Conservation (phyloP, 2,113 vertebrate species). For the Excalfactoria chinensis region DNA sequence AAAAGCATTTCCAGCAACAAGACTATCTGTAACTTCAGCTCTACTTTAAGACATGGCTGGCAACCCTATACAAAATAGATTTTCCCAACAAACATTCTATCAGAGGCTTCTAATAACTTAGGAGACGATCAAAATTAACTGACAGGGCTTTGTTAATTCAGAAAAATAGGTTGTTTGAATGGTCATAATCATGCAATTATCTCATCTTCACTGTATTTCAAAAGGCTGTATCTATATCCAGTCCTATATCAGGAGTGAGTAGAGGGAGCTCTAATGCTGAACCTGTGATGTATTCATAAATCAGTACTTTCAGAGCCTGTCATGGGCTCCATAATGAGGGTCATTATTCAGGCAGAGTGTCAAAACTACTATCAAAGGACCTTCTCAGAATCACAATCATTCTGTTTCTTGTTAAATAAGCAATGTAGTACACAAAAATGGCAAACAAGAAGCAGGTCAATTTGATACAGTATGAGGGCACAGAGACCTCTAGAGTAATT, state of each 20-base stretch:
- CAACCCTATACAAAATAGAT: constrained; percentile 52
- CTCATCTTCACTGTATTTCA: constrained; percentile 76
- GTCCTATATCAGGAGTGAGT: constrained; percentile 75
- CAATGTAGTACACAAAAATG: constrained; percentile 99
- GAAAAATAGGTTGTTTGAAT: constrained; percentile 74
- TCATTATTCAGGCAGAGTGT: constrained; percentile 99
- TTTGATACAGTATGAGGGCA: constrained; percentile 95
- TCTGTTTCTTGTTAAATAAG: constrained; percentile 99
- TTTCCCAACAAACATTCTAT: constrained; percentile 76
- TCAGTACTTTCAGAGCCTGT: constrained; percentile 99
- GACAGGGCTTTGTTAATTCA: constrained; percentile 74
- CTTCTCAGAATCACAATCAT: constrained; percentile 98
- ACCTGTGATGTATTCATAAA: constrained; percentile 98
- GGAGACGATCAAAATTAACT: constrained; percentile 76
- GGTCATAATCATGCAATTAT: constrained; percentile 81
- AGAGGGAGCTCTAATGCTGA: constrained; percentile 83
- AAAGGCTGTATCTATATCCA: constrained; percentile 75
- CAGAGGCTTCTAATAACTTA: constrained; percentile 70
- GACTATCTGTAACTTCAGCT: constrained; percentile 49
- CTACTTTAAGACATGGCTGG: neutral
- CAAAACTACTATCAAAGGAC: constrained; percentile 99
- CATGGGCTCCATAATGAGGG: constrained; percentile 99
- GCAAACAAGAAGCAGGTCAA: constrained; percentile 99
- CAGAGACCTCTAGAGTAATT: constrained; percentile 98
- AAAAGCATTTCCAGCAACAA: constrained; percentile 49